Percentiles rank a stretch among this genome's conserved stretches.
Evolutionary conservation across 2,113 vertebrate species (phyloP).

Genomic region (Menura novaehollandiae): DNA sequence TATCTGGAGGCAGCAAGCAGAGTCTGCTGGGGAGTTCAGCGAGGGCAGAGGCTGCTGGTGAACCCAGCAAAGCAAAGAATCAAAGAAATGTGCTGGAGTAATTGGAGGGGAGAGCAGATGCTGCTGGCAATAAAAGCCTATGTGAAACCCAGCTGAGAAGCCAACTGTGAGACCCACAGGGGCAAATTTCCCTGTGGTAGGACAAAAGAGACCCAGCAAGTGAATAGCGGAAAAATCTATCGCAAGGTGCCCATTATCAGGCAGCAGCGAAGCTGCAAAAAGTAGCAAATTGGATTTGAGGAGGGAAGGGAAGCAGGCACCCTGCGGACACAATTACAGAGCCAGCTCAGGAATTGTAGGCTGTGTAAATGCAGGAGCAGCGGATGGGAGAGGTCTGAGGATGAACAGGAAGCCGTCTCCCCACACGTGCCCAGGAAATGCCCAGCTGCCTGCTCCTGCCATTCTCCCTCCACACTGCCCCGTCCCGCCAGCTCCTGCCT

Average conservation of each 20-base stretch:
- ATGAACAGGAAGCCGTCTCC: neutral
- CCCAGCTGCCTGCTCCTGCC: neutral
- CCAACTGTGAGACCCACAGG: constrained; percentile 4
- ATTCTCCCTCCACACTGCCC: neutral
- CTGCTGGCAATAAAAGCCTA: constrained; percentile 24
- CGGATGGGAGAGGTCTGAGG: neutral
- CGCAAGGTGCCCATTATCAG: constrained; percentile 30
- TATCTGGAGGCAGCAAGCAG: neutral
- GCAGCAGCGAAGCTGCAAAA: neutral
- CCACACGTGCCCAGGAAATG: accelerated
- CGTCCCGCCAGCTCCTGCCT: neutral
- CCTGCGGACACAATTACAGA: constrained; percentile 2
- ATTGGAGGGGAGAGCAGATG: constrained; percentile 36
- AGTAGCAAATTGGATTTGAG: neutral
- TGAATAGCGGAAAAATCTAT: neutral
- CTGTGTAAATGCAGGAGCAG: neutral
- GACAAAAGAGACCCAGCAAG: constrained; percentile 38
- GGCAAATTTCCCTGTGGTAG: constrained; percentile 28
- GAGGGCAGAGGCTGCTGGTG: neutral
- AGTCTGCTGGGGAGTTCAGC: neutral
- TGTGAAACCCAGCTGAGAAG: constrained; percentile 35
- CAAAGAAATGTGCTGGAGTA: constrained; percentile 8
- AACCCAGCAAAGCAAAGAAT: neutral
- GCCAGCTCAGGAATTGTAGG: neutral
- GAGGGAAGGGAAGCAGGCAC: neutral